Percentiles rank a stretch among this genome's conserved stretches.
These are phyloP conservation scores for Pelagia noctiluca DNA, from an alignment of 30 jellyfish, hydroid and myxozoan genomes.

Conservation along the genomic window DNA sequence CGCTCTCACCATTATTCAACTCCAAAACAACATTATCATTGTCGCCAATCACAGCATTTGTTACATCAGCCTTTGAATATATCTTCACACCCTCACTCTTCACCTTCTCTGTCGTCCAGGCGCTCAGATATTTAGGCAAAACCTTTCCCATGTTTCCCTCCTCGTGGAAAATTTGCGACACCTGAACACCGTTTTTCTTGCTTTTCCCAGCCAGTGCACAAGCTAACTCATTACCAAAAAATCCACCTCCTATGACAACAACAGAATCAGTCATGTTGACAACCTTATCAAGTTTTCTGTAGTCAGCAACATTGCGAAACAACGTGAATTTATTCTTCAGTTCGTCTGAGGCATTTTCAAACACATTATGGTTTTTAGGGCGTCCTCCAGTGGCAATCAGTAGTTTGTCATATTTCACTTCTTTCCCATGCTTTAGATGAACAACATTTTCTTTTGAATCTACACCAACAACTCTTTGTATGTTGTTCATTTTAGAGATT, in stretches of 20 bases:
- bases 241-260: constrained; percentile 88
- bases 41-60: constrained; percentile 29
- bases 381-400: constrained; percentile 93
- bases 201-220: constrained; percentile 86
- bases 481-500: too few relatives aligned
- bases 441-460: constrained; percentile 68
- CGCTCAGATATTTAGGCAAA: constrained; percentile 83
- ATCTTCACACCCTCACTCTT: constrained; percentile 78
- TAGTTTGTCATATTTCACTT: constrained; percentile 76
- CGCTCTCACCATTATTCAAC: constrained; percentile 71
- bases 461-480: constrained; percentile 51
- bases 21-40: constrained; percentile 64
- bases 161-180: constrained; percentile 82
- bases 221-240: constrained; percentile 92
- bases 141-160: constrained; percentile 95
- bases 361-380: constrained; percentile 63
- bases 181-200: constrained; percentile 60
- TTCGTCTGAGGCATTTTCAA: constrained; percentile 60
- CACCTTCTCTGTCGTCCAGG: constrained; percentile 89
- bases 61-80: constrained; percentile 48
- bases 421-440: constrained; percentile 71
- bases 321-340: constrained; percentile 67
- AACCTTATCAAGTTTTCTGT: constrained; percentile 58
- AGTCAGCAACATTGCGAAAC: constrained; percentile 86
- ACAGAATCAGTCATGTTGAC: constrained; percentile 56